A percentile compares a stretch with the other conserved stretches of the same genome.
Evolutionary conservation across 2,888 invertebrate species (phyloP).

Genomic region (Ametastegia equiseti): DNA sequence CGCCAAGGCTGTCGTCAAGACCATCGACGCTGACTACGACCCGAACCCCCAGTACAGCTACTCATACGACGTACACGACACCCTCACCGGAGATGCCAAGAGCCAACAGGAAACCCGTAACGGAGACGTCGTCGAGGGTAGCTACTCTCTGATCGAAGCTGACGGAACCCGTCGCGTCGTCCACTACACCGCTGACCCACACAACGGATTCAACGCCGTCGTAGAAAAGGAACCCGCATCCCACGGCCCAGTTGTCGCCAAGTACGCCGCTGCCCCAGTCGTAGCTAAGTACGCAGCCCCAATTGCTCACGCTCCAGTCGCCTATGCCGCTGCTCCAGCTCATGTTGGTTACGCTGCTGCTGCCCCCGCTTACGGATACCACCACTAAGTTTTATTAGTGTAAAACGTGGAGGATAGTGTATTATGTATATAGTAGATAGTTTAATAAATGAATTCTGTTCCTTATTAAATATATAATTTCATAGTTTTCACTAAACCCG

Average conservation of each 20-base stretch:
- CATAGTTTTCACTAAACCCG: neutral
- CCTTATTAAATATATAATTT: neutral
- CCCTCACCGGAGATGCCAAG: conserved; percentile 13
- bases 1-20: conserved; percentile 34
- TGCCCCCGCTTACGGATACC: conserved; percentile 25
- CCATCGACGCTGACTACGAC: conserved; percentile 39
- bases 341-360: neutral
- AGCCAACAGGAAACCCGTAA: conserved; percentile 34
- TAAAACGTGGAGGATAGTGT: neutral
- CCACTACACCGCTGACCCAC: conserved; percentile 39
- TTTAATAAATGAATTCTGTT: conserved; percentile 21
- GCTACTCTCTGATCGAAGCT: conserved; percentile 40
- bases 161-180: conserved; percentile 43
- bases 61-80: conserved; percentile 39
- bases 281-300: conserved; percentile 35
- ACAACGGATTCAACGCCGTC: conserved; percentile 45
- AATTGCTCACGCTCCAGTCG: neutral
- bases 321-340: neutral
- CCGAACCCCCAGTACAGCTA: conserved; percentile 44
- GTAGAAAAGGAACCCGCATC: conserved; percentile 31
- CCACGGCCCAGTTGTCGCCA: conserved; percentile 34
- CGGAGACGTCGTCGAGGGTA: conserved; percentile 34
- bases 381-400: conserved; percentile 37
- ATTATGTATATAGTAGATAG: conserved; percentile 39
- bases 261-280: conserved; percentile 38